phyloP scores from a whole-genome alignment of 2,888 invertebrate genomes.

The Cheilosia urbana region DNA sequence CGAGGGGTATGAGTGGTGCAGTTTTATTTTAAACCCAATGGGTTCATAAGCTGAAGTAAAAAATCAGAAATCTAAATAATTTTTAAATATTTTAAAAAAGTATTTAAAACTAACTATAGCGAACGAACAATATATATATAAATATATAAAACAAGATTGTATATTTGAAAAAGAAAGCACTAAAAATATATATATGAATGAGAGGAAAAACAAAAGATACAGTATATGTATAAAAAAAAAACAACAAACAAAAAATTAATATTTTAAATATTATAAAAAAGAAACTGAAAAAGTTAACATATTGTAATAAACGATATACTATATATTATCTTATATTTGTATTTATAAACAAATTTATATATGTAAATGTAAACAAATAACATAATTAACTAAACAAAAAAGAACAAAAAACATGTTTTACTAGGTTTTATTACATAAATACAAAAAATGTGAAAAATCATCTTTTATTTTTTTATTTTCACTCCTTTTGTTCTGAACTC shows the following conservation, averaged over 20 bases:
- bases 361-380: constrained; percentile 57
- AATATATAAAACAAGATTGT: constrained; percentile 70
- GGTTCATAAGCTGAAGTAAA: constrained; percentile 80
- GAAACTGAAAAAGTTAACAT: constrained; percentile 78
- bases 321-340: constrained; percentile 77
- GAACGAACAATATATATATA: constrained; percentile 52
- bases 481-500: constrained; percentile 41
- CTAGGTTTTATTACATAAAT: constrained; percentile 60
- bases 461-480: constrained; percentile 48
- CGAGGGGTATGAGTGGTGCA: constrained; percentile 79
- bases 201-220: constrained; percentile 55
- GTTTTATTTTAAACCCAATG: constrained; percentile 84
- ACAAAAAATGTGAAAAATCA: constrained; percentile 51
- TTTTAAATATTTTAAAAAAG: constrained; percentile 79
- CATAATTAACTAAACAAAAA: constrained; percentile 36
- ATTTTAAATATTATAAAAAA: constrained; percentile 70
- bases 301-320: constrained; percentile 76
- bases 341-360: constrained; percentile 78
- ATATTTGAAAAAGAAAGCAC: constrained; percentile 76
- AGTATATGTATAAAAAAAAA: constrained; percentile 60
- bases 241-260: constrained; percentile 44
- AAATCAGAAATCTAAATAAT: constrained; percentile 69
- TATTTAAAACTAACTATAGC: constrained; percentile 77
- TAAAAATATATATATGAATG: constrained; percentile 58
- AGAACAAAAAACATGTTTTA: constrained; percentile 49